phyloP scores from a whole-genome alignment of 2,888 invertebrate species.

The Limnephilus auricula region DNA sequence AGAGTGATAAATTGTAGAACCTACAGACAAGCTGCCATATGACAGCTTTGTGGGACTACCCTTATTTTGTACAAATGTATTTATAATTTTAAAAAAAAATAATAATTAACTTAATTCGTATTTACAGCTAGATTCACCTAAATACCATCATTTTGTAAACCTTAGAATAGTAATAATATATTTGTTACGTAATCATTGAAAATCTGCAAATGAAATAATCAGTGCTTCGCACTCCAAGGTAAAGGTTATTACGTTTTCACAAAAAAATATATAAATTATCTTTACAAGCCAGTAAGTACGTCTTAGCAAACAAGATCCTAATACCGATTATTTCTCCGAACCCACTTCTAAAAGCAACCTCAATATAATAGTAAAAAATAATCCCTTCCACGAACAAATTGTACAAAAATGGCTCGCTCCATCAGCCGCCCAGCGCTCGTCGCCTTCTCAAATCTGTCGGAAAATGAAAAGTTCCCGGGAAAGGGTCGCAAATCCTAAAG shows the following conservation, averaged over 20 bases:
- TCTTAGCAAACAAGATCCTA: not conserved
- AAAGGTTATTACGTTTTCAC: not conserved
- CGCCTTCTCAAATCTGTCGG: slow-evolving; percentile 56
- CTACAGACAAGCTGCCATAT: too few species aligned
- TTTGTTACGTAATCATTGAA: too few species aligned
- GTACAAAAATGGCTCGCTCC: slow-evolving; percentile 52
- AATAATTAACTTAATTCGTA: too few species aligned
- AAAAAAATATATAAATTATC: not conserved
- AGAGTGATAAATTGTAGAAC: too few species aligned
- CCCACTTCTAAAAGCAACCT: not conserved
- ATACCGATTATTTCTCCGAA: not conserved
- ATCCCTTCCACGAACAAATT: slow-evolving; percentile 44
- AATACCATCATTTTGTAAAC: too few species aligned
- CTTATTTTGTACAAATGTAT: too few species aligned
- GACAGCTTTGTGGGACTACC: too few species aligned
- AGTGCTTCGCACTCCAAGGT: too few species aligned
- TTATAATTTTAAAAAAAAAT: too few species aligned
- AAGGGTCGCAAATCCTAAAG: slow-evolving; percentile 54
- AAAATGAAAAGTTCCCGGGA: slow-evolving; percentile 57
- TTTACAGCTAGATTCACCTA: too few species aligned
- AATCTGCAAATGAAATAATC: too few species aligned
- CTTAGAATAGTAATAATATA: too few species aligned
- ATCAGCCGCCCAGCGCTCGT: slow-evolving; percentile 43
- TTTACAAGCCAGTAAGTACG: not conserved
- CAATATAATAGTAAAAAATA: slow-evolving; percentile 41